These are phyloP conservation scores for Calonectris borealis DNA, from an alignment of 2,113 vertebrate species.

Conservation along the genomic window DNA sequence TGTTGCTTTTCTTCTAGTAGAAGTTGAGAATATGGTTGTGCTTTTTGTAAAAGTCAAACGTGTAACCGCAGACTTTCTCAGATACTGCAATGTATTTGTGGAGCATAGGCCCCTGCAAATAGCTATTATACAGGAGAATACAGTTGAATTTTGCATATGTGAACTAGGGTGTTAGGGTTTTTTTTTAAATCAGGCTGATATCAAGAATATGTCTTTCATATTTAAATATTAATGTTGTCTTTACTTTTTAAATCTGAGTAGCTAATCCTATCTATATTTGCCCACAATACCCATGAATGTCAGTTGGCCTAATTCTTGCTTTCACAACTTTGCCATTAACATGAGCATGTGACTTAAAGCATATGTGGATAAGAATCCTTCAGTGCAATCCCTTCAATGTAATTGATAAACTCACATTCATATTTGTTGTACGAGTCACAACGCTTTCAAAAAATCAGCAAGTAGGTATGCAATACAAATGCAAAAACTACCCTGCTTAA, in stretches of 20 bases:
- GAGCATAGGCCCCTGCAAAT: background rate
- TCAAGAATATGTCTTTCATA: background rate
- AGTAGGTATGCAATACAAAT: background rate
- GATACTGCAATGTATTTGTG: background rate
- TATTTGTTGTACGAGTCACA: background rate
- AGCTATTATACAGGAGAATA: background rate
- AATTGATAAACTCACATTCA: background rate
- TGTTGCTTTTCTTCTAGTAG: background rate
- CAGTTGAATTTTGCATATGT: background rate
- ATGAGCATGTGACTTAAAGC: background rate
- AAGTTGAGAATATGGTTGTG: background rate
- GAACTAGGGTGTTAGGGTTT: background rate
- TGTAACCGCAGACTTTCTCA: background rate
- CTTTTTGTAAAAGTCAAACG: background rate
- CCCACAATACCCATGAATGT: accelerated
- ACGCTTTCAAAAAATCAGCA: background rate
- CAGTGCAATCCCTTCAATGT: background rate
- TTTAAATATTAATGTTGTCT: background rate
- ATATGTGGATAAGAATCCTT: background rate
- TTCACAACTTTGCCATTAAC: background rate
- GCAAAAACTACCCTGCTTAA: background rate
- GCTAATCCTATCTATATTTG: background rate
- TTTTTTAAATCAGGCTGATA: background rate
- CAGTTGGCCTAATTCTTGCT: background rate
- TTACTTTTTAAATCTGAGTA: background rate